Evolutionary conservation across 2,797 vertebrate species (phyloP).

Genomic region (Phrynocephalus vlangalii): DNA sequence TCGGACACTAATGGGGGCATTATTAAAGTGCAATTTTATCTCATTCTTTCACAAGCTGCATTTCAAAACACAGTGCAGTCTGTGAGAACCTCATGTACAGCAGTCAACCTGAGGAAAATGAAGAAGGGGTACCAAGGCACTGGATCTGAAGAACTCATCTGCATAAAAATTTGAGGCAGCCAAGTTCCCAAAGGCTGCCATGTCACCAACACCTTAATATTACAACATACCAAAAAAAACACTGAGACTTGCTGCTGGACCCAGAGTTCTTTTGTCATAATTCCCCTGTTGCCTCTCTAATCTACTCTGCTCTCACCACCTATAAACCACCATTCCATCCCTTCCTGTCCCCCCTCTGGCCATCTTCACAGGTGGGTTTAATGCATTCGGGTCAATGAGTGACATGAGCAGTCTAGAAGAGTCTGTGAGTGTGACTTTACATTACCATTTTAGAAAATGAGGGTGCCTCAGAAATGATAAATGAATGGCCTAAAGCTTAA

Average conservation of each 20-base stretch:
- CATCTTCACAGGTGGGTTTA: background rate
- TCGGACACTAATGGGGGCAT: background rate
- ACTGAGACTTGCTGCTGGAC: background rate
- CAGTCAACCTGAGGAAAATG: background rate
- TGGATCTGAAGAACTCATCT: background rate
- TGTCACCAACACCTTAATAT: background rate
- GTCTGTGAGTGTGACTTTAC: no score
- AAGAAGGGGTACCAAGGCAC: background rate
- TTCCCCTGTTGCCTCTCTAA: background rate
- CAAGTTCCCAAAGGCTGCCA: background rate
- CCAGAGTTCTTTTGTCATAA: background rate
- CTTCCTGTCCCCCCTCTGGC: no score
- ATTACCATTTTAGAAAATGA: no score
- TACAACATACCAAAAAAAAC: no score
- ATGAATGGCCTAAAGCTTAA: no score
- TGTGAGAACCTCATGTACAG: background rate
- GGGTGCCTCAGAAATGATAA: no score
- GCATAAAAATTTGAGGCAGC: background rate
- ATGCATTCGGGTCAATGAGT: no score
- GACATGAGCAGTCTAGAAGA: background rate
- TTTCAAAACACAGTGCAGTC: background rate
- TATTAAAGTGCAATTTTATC: background rate
- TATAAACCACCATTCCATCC: background rate
- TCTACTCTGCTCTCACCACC: background rate
- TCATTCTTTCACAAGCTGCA: background rate